Evolutionary conservation across 2,797 vertebrate species (phyloP).

Genomic region (Periophthalmus magnuspinnatus): DNA sequence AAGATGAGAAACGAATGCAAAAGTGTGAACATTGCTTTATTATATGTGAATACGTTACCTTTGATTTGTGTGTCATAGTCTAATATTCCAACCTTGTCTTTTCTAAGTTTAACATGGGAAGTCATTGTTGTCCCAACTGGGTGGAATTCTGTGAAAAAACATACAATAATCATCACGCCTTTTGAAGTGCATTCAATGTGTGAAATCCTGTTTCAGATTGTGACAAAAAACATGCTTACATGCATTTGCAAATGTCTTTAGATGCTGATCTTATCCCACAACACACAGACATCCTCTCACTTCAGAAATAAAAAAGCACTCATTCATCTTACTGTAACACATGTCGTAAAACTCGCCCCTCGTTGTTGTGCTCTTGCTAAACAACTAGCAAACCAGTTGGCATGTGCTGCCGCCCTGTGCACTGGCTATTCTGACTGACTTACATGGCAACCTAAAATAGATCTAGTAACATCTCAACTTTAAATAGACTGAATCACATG

Average conservation of each 20-base stretch:
- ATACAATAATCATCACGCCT: not conserved
- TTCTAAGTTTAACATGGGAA: conserved; percentile 79
- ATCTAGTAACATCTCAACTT: conserved; percentile 56
- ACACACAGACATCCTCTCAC: conserved; percentile 37
- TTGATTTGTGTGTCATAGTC: conserved; percentile 88
- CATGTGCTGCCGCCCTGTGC: conserved; percentile 52
- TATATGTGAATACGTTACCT: conserved; percentile 68
- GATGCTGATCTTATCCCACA: not conserved
- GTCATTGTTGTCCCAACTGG: conserved; percentile 74
- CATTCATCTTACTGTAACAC: conserved; percentile 66
- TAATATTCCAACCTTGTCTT: conserved; percentile 69
- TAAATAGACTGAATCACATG: conserved; percentile 61
- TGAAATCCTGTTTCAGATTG: not conserved
- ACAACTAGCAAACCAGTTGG: conserved; percentile 50
- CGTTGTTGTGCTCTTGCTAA: conserved; percentile 34
- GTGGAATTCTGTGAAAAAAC: conserved; percentile 59
- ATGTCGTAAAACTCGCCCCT: conserved; percentile 44
- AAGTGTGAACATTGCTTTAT: not conserved
- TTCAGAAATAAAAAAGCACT: conserved; percentile 36
- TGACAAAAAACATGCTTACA: conserved; percentile 6
- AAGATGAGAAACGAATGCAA: not conserved
- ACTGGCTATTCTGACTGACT: conserved; percentile 41
- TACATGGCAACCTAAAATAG: conserved; percentile 64
- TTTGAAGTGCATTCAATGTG: conserved; percentile 8
- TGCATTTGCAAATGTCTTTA: conserved; percentile 2